A percentile compares a stretch with the other conserved stretches of the same genome.
These are phyloP conservation scores for Orthosia cruda DNA, from an alignment of 2,888 invertebrate species.

Conservation along the genomic window DNA sequence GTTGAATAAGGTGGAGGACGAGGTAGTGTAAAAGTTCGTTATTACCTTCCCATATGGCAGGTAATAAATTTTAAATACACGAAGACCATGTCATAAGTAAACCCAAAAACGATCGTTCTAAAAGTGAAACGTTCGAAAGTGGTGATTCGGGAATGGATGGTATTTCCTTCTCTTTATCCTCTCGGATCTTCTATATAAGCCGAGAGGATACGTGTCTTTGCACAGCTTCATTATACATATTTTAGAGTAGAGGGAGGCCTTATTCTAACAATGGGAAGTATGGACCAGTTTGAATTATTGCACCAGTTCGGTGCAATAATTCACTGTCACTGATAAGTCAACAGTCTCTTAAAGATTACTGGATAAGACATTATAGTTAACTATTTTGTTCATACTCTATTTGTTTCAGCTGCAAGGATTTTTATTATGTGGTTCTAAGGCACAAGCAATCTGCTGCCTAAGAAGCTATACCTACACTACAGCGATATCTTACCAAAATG, in stretches of 20 bases:
- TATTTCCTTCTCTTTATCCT: too few relatives aligned
- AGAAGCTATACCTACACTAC: too few relatives aligned
- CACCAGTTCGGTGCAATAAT: not conserved
- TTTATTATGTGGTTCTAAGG: constrained; percentile 3
- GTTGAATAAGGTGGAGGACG: not conserved
- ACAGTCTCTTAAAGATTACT: not conserved
- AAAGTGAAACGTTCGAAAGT: too few relatives aligned
- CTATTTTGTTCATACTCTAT: constrained; percentile 5
- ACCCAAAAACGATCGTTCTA: too few relatives aligned
- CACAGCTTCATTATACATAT: too few relatives aligned
- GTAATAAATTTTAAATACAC: not conserved
- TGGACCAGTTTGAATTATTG: too few relatives aligned
- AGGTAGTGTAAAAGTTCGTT: not conserved
- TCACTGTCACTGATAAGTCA: not conserved
- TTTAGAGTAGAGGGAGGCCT: too few relatives aligned
- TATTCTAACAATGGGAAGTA: too few relatives aligned
- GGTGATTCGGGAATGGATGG: too few relatives aligned
- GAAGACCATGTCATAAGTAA: not conserved
- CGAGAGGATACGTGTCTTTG: too few relatives aligned
- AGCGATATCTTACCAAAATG: too few relatives aligned
- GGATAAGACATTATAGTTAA: not conserved
- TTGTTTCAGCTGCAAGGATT: constrained; percentile 20
- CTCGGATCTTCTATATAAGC: too few relatives aligned
- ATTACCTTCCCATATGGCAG: not conserved
- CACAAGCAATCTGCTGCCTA: not conserved